A percentile compares a stretch with the other conserved stretches of the same genome.
phyloP scores from a whole-genome alignment of 2,113 vertebrate genomes.

The Triplophysa rosa region DNA sequence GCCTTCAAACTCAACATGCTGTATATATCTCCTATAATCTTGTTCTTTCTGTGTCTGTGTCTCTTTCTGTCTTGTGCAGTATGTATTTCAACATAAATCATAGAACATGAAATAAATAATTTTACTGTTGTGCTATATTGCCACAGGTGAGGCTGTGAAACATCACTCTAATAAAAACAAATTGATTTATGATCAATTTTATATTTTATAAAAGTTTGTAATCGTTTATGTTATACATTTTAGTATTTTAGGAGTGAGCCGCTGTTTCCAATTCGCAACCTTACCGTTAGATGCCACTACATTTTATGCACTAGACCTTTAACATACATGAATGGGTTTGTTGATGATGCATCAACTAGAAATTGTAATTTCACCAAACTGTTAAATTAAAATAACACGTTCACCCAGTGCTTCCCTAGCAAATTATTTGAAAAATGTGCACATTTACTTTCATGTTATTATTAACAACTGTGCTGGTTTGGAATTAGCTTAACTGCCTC shows the following conservation, averaged over 20 bases:
- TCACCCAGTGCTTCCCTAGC: not conserved
- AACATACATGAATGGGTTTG: constrained; percentile 9
- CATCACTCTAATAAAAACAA: not conserved
- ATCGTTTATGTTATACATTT: no score
- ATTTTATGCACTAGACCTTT: no score
- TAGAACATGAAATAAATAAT: constrained; percentile 2
- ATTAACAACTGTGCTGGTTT: constrained; percentile 27
- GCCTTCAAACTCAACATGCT: not conserved
- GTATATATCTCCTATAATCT: constrained; percentile 6
- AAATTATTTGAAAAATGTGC: constrained; percentile 40
- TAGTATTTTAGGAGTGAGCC: no score
- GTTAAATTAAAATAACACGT: not conserved
- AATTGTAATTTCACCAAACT: constrained; percentile 4
- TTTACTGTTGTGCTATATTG: constrained; percentile 9
- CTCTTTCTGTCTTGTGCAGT: constrained; percentile 8
- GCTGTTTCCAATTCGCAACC: no score
- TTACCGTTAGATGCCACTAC: no score
- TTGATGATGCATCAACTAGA: not conserved
- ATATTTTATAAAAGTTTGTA: not conserved
- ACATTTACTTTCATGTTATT: constrained; percentile 41
- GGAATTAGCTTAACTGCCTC: constrained; percentile 38
- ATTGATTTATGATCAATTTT: not conserved
- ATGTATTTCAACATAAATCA: constrained; percentile 12
- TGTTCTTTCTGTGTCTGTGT: constrained; percentile 5
- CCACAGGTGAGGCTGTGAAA: not conserved